A percentile compares a stretch with the other conserved stretches of the same genome.
Evolutionary conservation across 2,888 invertebrate genomes (phyloP).

Genomic region (Fragum sueziense): DNA sequence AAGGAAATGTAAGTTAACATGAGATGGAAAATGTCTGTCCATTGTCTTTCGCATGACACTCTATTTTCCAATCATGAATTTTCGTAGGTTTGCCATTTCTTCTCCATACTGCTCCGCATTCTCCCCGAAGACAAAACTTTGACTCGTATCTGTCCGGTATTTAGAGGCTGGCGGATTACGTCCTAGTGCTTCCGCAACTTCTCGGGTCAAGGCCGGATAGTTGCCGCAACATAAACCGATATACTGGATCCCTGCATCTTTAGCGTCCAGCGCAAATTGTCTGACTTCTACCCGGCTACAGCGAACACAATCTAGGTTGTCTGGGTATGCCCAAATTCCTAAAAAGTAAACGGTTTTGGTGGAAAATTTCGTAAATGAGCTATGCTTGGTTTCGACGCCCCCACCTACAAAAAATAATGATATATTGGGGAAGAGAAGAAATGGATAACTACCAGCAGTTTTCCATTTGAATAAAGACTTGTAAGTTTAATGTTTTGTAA

Average conservation of each 20-base stretch:
- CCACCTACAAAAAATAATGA: no score
- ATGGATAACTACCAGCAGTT: no score
- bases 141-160: conserved; percentile 56
- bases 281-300: conserved; percentile 68
- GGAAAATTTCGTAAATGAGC: no score
- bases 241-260: conserved; percentile 73
- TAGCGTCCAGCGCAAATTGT: conserved; percentile 70
- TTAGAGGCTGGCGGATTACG: conserved; percentile 67
- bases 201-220: conserved; percentile 66
- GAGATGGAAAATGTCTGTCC: no score
- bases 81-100: conserved; percentile 31
- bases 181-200: conserved; percentile 73
- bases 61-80: conserved; percentile 38
- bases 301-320: conserved; percentile 51
- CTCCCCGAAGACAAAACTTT: conserved; percentile 51
- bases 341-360: conserved; percentile 20
- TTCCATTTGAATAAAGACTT: no score
- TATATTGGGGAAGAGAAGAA: no score
- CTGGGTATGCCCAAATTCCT: conserved; percentile 68
- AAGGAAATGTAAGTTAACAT: no score
- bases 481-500: no score
- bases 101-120: conserved; percentile 24
- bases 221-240: conserved; percentile 79
- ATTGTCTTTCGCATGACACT: neutral
- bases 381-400: no score